A percentile compares a stretch with the other conserved stretches of the same genome.
These are phyloP conservation scores for Corythornis cristatus DNA, from an alignment of 2,113 vertebrate species.

Conservation along the genomic window DNA sequence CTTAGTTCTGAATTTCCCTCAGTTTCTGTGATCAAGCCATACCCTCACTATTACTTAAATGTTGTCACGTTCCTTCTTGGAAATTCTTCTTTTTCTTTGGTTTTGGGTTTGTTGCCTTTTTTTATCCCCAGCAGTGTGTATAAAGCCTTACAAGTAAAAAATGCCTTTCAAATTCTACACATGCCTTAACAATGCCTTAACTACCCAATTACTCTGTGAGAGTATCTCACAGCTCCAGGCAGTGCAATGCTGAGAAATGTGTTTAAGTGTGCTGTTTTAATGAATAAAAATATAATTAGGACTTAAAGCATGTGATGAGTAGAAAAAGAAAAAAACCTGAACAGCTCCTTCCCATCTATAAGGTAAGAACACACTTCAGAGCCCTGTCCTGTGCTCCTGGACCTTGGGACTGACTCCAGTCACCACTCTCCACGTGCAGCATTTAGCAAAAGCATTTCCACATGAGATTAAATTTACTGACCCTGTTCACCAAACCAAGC, in stretches of 20 bases:
- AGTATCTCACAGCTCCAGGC: background rate
- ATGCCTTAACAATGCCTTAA: background rate
- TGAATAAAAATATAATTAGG: constrained; percentile 6
- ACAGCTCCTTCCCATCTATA: background rate
- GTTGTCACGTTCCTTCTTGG: background rate
- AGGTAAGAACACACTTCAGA: background rate
- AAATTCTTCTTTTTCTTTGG: background rate
- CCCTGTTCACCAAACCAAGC: background rate
- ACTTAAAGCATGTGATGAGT: background rate
- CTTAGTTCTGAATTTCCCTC: background rate
- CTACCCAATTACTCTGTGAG: background rate
- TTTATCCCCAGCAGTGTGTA: background rate
- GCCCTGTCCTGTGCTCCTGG: fast-evolving
- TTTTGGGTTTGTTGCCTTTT: background rate
- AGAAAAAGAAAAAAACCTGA: background rate
- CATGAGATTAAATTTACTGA: background rate
- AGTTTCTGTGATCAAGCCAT: background rate
- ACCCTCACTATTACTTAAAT: background rate
- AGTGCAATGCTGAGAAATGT: background rate
- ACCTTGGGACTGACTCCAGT: background rate
- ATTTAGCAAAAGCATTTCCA: background rate
- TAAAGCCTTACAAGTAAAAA: background rate
- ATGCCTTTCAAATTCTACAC: background rate
- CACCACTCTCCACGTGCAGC: fast-evolving
- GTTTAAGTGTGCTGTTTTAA: background rate